These are phyloP conservation scores for Psittacula derbiana DNA, from an alignment of 2,797 vertebrate genomes.

Conservation along the genomic window DNA sequence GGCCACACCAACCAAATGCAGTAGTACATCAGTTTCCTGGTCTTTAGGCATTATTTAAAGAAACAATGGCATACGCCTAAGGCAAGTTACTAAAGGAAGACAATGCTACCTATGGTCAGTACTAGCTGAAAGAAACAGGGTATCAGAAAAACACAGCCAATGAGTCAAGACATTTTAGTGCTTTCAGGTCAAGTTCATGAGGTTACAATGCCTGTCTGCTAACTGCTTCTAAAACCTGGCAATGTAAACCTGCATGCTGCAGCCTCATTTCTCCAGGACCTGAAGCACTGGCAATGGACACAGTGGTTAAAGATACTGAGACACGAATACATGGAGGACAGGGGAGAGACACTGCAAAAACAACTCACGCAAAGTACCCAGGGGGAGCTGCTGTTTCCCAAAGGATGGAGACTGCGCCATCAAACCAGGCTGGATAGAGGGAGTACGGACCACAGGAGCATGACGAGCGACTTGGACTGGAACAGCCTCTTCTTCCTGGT, in stretches of 20 bases:
- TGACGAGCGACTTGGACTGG: conserved; percentile 78
- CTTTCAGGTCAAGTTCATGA: not conserved
- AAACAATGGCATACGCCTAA: not conserved
- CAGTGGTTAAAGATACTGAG: not conserved
- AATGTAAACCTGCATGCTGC: not conserved
- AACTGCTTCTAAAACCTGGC: not conserved
- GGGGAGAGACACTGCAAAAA: not conserved
- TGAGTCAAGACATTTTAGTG: not conserved
- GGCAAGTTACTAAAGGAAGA: not conserved
- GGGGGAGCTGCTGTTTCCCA: conserved; percentile 75
- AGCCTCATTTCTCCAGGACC: not conserved
- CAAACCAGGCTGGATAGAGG: conserved; percentile 88
- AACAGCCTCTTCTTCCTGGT: conserved; percentile 69
- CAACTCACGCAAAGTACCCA: conserved; percentile 77
- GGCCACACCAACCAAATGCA: not conserved
- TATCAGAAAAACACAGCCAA: not conserved
- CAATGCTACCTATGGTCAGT: not conserved
- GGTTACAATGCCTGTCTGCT: not conserved
- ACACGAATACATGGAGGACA: not conserved
- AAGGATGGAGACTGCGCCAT: conserved; percentile 79
- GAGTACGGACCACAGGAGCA: conserved; percentile 85
- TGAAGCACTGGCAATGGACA: not conserved
- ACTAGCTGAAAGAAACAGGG: not conserved
- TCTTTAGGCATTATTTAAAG: not conserved
- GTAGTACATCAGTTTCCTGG: not conserved